These are phyloP conservation scores for Procambarus clarkii DNA, from an alignment of 1,140 invertebrate species.

Conservation along the genomic window DNA sequence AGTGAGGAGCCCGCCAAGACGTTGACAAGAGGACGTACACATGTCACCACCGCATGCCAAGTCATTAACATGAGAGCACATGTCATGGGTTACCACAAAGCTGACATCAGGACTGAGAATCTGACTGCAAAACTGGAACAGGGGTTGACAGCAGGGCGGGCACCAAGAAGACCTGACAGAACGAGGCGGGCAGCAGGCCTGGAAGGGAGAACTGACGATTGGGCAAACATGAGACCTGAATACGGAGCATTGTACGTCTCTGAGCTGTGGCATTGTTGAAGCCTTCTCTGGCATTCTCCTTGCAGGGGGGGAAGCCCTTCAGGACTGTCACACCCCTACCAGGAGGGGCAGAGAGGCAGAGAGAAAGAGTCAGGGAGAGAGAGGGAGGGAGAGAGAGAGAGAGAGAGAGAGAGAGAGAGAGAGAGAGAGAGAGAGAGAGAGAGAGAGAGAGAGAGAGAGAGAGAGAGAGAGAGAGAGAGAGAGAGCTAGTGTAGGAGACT, in stretches of 20 bases:
- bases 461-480: slow-evolving; percentile 18
- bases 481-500: background rate
- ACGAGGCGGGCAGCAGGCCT: background rate
- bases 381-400: too few relatives aligned
- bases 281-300: background rate
- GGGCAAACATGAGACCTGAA: too few relatives aligned
- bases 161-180: background rate
- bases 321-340: background rate
- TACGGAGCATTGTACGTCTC: background rate
- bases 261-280: background rate
- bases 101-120: too few relatives aligned
- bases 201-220: background rate
- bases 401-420: too few relatives aligned
- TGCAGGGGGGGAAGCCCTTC: too few relatives aligned
- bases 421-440: too few relatives aligned
- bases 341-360: background rate
- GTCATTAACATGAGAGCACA: background rate
- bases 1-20: too few relatives aligned
- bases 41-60: background rate
- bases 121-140: background rate
- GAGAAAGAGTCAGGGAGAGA: too few relatives aligned
- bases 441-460: slow-evolving; percentile 15
- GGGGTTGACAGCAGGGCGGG: background rate
- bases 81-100: too few relatives aligned
- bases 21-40: background rate